Conservation (phyloP, 2,797 vertebrate genomes). For the Sarcophilus harrisii region DNA sequence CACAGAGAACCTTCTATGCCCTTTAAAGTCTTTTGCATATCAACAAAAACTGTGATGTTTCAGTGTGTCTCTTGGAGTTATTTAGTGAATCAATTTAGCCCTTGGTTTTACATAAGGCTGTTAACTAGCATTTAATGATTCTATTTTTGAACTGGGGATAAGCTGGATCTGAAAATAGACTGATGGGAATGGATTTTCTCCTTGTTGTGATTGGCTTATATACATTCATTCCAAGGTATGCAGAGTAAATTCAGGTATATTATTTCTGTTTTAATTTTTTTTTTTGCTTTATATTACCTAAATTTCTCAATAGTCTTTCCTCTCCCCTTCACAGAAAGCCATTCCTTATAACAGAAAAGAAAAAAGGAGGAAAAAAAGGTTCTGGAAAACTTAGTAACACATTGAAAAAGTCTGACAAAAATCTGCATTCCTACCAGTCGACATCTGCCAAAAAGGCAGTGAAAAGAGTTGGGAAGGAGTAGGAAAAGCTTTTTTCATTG, state of each 20-base stretch:
- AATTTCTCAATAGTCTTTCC: neutral
- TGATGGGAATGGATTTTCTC: neutral
- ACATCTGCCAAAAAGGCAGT: neutral
- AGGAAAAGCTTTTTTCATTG: neutral
- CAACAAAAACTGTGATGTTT: constrained; percentile 15
- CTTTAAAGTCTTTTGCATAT: neutral
- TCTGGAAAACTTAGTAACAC: neutral
- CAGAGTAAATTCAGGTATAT: neutral
- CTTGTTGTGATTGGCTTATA: neutral
- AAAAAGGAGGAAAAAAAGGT: neutral
- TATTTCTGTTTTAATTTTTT: neutral
- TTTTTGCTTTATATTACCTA: neutral
- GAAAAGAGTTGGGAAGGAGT: neutral
- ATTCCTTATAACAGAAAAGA: neutral
- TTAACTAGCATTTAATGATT: constrained; percentile 1
- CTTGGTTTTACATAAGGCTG: neutral
- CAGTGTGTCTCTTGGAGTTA: neutral
- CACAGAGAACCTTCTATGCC: neutral
- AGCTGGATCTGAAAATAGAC: constrained; percentile 44
- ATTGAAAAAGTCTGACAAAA: neutral
- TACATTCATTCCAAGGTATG: neutral
- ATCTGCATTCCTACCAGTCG: neutral
- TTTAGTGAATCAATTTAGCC: constrained; percentile 11
- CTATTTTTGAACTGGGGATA: neutral
- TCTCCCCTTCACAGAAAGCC: neutral